Evolutionary conservation across 2,113 vertebrate genomes (phyloP), one percentile per base, ranked within the genome.

Genomic region (Oreotrochilus melanogaster): DNA sequence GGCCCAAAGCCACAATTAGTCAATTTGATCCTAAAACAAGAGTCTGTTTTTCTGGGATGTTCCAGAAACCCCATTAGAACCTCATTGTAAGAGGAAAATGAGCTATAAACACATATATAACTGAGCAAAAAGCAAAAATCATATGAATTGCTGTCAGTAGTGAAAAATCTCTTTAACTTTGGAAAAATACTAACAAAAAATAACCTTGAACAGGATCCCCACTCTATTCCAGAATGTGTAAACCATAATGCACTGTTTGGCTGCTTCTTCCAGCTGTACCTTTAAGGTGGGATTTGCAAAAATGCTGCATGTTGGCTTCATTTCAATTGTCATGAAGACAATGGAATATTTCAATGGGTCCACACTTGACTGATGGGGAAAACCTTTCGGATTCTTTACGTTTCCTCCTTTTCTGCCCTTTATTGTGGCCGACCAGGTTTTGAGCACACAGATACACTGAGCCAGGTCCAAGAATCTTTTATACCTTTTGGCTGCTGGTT

Each of bases 321-420:
- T 74, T 90, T 76, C 67, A 89, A 7, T 87, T 76, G 78, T 89
- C 17, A n/a, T 19, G 9, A 74, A 86, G 56, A 67, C 51, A 86
- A 35, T 37, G 72, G 92, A 93, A 90, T 86, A 74, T 76, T 66
- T 94, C 67, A 42, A 0, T 48, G 39, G 27, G n/a, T 86, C 60
- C 27, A 76, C 74, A 48, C 31, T 53, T 43, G 60, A 79, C 39
- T 83, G 45, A 88, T 25, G 30, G 35, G 45, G 79, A 84, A 94
- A 78, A 48, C 10, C 33, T 56, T 48, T 64, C 8, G 62, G 14
- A 71, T 22, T 23, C 39, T 81, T 51, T 51, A 13, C 0, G 1
- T 81, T 93, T 83, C 43, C 39, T 91, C 53, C 19, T 86, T 88
- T 92, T 60, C 64, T 89, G 50, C 64, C 75, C 65, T 83, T 90